Percentiles rank a stretch among this genome's conserved stretches.
phyloP scores from a whole-genome alignment of 2,888 invertebrate species.

The Trilocha varians region DNA sequence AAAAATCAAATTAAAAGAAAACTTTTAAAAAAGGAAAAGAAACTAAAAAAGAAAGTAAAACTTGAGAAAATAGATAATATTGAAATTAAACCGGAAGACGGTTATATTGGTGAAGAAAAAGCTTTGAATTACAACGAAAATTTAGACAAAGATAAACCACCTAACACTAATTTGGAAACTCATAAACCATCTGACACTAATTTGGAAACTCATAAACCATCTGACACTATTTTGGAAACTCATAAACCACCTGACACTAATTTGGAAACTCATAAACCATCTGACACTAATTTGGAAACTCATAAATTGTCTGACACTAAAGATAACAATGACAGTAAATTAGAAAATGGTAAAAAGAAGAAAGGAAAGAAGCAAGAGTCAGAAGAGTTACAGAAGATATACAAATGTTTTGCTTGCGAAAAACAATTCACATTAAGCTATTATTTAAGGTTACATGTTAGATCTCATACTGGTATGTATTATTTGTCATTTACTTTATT shows the following conservation, averaged over 20 bases:
- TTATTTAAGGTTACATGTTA: constrained; percentile 56
- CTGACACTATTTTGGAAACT: constrained; percentile 3
- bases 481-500: not conserved
- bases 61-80: constrained; percentile 31
- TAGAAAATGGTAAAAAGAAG: constrained; percentile 3
- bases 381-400: constrained; percentile 47
- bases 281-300: no score
- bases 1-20: constrained; percentile 46
- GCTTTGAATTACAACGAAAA: constrained; percentile 24
- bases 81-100: constrained; percentile 61
- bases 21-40: constrained; percentile 42
- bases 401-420: constrained; percentile 58
- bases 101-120: constrained; percentile 52
- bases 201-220: constrained; percentile 5
- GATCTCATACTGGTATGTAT: constrained; percentile 55
- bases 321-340: constrained; percentile 1
- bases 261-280: no score
- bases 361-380: constrained; percentile 14
- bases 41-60: constrained; percentile 34
- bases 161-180: constrained; percentile 5
- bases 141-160: constrained; percentile 5
- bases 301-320: no score
- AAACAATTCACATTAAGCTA: constrained; percentile 60
- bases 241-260: not conserved
- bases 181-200: constrained; percentile 1